Base-by-base conservation (phyloP, 2,888 invertebrate genomes). In the Polydrusus pterygomalis region DNA sequence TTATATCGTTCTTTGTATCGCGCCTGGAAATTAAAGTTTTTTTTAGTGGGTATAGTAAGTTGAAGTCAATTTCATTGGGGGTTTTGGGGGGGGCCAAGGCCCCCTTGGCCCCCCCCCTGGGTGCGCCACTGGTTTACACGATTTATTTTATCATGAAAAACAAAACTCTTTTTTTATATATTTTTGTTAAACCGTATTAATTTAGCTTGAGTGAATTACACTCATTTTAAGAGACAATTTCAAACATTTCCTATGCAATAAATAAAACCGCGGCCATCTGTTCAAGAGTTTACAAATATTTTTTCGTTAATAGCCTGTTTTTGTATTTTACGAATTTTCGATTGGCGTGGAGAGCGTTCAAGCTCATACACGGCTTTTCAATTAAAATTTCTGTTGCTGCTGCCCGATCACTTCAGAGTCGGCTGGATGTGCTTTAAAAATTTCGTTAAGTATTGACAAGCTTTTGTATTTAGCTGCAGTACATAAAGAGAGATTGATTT, bases 361-460 rank as follows among this genome's bases (percentile, higher is more conserved):
- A 65, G 58, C 54, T 58, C 68, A 62, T 62, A 74, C 74, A 74
- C 64, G 70, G 63, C 69, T 74, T 74, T 74, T 74, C 74, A 74
- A 74, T 74, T 74, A 74, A 74, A 74, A 74, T 74, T 70, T 70
- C 64, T 74, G 74, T 68, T 74, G 40, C 68, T 62, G 68, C 60
- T 71, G 43, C 67, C 64, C 58, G 56, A 56, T 72, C 71, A 72
- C 64, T 60, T 60, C 13, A 30, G 18, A 60, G 17, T 60, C 58
- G 38, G 13, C 58, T 34, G 38, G 58, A 17, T 34, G 20, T 30
- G 64, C 45, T 64, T 56, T 34, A 45, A 65, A 51, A 73, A 65
- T 47, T 34, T n/a, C 62, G 60, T 47, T 73, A 73, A 73, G 72
- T 73, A 47, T 73, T 60, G 65, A 58, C 38, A 49, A 13, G 17